Base-by-base conservation (phyloP, 2,888 invertebrate species). In the Schizotus pectinicornis region DNA sequence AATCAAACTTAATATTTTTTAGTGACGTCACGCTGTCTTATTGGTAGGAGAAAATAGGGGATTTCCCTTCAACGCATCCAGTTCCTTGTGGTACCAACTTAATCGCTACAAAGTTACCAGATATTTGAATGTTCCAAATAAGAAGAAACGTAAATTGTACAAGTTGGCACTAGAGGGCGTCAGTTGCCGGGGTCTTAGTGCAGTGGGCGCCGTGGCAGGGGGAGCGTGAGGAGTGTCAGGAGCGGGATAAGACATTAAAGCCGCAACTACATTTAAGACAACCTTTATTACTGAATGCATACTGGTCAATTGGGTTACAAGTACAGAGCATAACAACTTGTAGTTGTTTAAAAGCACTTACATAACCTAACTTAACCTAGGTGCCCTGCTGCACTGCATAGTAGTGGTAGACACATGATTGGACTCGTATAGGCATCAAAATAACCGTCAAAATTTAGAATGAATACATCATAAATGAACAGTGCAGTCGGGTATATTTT, bases 201-300 rank as follows among this genome's bases (percentile, higher is more conserved):
- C n/a, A n/a, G n/a, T n/a, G n/a, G n/a, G n/a, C n/a, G n/a, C n/a
- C n/a, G n/a, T n/a, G n/a, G n/a, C n/a, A n/a, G n/a, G n/a, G n/a
- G n/a, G n/a, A n/a, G 5, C 22, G 22, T 22, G 2, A 22, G 22
- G 22, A 39, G 7, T 9, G 13, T 13, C 12, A 11, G 43, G 43
- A 30, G 22, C 2, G 22, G 33, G 33, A 33, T 2, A 46, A 31
- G 13, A 2, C 33, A 6, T 22, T 22, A 22, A 22, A 22, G 5
- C 2, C 5, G 22, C 5, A 2, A n/a, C 7, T 77, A 80, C 79
- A 79, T 80, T 81, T 79, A 81, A 80, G 81, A 81, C 81, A 81
- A 81, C 81, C 81, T 82, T 82, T 82, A 82, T 82, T 79, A 80
- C 79, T 82, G 80, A 81, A 81, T 81, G 81, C 81, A 81, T 81